Percentiles rank a stretch among this genome's conserved stretches.
These are phyloP conservation scores for Andrena flavipes DNA, from an alignment of 2,888 invertebrate genomes.

Conservation along the genomic window DNA sequence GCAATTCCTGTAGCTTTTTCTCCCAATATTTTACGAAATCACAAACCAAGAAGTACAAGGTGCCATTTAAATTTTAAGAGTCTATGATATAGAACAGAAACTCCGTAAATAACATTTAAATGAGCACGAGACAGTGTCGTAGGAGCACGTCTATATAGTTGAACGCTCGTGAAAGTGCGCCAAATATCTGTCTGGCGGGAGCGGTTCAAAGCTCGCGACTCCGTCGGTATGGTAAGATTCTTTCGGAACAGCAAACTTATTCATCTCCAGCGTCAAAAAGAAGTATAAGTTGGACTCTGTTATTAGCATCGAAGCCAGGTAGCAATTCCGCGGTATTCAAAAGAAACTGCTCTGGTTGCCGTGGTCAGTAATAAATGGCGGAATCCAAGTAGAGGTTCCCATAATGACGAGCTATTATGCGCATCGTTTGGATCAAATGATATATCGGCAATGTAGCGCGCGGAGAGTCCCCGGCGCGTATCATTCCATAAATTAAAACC, in stretches of 20 bases:
- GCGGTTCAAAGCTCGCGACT: background rate
- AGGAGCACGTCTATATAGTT: background rate
- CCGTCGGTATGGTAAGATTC: conserved; percentile 6
- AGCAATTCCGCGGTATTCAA: background rate
- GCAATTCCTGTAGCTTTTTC: background rate
- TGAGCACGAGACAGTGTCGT: conserved; percentile 12
- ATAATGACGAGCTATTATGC: background rate
- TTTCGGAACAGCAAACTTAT: background rate
- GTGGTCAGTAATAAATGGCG: background rate
- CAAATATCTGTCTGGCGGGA: conserved; percentile 27
- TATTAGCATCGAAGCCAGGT: background rate
- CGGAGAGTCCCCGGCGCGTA: background rate
- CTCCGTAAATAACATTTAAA: background rate
- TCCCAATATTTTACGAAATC: background rate
- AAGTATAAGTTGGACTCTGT: background rate
- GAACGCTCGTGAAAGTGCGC: conserved; percentile 15
- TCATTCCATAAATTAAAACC: conserved; percentile 28
- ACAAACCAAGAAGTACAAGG: background rate
- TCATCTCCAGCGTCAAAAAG: background rate
- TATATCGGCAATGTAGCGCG: background rate
- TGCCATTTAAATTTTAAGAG: too few species aligned
- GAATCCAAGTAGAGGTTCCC: background rate
- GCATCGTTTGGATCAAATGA: background rate
- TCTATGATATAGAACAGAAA: background rate
- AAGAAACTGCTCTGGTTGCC: background rate